These are phyloP conservation scores for Cephalopachus bancanus DNA, from an alignment of 2,797 vertebrate genomes.

Conservation along the genomic window DNA sequence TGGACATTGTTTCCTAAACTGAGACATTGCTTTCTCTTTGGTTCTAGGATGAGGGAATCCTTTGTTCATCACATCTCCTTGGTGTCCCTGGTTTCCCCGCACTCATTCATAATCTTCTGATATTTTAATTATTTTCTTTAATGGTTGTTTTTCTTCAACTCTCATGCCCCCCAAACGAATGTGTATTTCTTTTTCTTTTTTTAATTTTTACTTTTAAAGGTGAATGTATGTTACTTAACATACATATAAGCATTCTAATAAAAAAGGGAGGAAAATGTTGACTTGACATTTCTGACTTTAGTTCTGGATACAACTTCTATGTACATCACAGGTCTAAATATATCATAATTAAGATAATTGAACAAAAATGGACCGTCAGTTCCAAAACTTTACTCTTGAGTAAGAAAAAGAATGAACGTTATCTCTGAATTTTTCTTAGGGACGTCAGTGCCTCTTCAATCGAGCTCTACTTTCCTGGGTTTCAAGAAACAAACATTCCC, in stretches of 20 bases:
- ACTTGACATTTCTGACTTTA: background rate
- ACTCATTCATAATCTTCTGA: background rate
- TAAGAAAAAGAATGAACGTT: background rate
- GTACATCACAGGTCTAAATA: background rate
- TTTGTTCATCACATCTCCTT: background rate
- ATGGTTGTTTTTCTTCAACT: background rate
- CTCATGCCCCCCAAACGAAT: background rate
- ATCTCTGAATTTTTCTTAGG: background rate
- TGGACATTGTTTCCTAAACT: background rate
- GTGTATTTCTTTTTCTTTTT: background rate
- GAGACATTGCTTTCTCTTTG: rapidly evolving
- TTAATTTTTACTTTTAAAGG: no score
- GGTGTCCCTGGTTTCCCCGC: background rate
- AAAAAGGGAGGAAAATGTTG: background rate
- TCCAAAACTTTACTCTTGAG: background rate
- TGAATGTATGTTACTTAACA: background rate
- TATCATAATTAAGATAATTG: background rate
- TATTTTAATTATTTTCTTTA: background rate
- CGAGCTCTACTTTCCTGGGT: background rate
- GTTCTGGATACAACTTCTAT: background rate
- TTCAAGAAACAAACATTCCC: background rate
- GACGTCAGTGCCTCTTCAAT: background rate
- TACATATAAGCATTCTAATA: background rate
- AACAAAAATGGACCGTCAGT: background rate
- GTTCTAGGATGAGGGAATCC: background rate